These are phyloP conservation scores for Eidolon dupreanum DNA, from an alignment of 2,797 vertebrate genomes.

Conservation along the genomic window DNA sequence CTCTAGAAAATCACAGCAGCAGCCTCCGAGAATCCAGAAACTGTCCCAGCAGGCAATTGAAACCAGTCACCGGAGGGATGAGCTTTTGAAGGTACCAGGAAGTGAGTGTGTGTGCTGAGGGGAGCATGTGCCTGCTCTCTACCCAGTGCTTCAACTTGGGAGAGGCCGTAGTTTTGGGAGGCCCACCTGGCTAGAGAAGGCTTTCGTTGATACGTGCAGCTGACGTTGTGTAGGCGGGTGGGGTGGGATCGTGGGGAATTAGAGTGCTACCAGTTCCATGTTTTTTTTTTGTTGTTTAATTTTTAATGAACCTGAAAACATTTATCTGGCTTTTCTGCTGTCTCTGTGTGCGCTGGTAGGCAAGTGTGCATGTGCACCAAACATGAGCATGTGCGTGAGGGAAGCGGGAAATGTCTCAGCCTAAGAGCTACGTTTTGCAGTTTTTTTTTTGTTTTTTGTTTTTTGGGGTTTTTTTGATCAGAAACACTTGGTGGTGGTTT, in stretches of 20 bases:
- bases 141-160: neutral
- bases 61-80: neutral
- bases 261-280: neutral
- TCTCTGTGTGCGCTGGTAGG: conserved; percentile 28
- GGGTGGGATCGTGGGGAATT: neutral
- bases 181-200: conserved; percentile 26
- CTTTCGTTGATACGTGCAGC: conserved; percentile 3
- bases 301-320: conserved; percentile 47
- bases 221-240: neutral
- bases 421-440: neutral
- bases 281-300: neutral
- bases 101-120: neutral
- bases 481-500: neutral
- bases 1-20: conserved; percentile 76
- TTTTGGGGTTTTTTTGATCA: neutral
- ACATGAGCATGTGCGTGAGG: neutral
- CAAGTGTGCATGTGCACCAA: neutral
- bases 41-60: conserved; percentile 5
- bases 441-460: neutral
- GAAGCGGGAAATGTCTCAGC: conserved; percentile 2
- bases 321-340: conserved; percentile 4
- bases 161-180: neutral
- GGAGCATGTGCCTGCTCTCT: neutral
- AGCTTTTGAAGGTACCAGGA: neutral
- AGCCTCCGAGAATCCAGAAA: conserved; percentile 32